Conservation (phyloP, 1,140 invertebrate genomes). For the Rhopalosiphum padi region DNA sequence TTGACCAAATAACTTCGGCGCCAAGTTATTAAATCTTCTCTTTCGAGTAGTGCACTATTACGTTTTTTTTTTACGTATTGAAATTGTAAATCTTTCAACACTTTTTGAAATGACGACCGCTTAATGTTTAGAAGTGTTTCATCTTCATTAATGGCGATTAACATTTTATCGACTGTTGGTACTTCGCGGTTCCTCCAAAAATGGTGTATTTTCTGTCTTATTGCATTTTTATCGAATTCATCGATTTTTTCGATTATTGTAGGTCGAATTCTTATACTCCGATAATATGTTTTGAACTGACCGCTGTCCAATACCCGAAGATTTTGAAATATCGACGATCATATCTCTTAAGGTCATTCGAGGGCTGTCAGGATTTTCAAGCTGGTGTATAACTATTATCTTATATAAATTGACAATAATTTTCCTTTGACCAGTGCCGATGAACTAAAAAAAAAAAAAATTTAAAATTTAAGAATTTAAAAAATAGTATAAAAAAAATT, state of each 20-base stretch:
- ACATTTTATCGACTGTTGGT: not conserved
- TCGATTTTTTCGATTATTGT: not conserved
- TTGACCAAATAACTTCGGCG: too few relatives aligned
- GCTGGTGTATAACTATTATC: not conserved
- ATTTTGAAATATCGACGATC: not conserved
- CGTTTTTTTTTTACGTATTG: not conserved
- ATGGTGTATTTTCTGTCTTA: not conserved
- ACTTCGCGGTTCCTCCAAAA: not conserved
- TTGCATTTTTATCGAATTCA: conserved; percentile 7
- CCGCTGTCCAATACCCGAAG: not conserved
- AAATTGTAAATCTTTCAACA: conserved; percentile 1
- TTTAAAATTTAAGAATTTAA: too few relatives aligned
- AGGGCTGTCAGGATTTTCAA: not conserved
- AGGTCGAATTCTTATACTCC: not conserved
- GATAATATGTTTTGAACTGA: not conserved
- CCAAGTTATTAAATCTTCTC: too few relatives aligned
- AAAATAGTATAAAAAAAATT: not conserved
- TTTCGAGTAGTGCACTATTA: too few relatives aligned
- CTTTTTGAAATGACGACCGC: not conserved
- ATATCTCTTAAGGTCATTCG: not conserved
- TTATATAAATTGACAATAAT: not conserved
- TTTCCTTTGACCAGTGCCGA: too few relatives aligned
- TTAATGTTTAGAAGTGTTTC: not conserved
- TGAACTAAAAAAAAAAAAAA: too few relatives aligned
- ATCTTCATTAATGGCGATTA: not conserved